Base-by-base conservation (phyloP, 53 echinoderm and acorn worm genomes). In the Arbacia lixula region DNA sequence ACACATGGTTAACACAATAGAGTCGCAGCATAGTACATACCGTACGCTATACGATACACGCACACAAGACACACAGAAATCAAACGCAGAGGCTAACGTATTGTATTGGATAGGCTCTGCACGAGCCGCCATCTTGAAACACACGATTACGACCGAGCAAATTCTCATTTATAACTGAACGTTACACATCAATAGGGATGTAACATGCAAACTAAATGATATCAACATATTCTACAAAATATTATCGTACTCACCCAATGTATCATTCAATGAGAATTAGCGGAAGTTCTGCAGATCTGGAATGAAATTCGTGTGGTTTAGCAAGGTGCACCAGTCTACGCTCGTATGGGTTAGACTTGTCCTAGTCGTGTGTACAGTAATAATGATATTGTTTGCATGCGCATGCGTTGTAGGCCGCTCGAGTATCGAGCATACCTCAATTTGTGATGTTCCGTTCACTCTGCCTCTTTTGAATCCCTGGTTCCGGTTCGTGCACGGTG, bases 61-160 rank as follows among this genome's bases (percentile, higher is more conserved):
- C n/a, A n/a, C n/a, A n/a, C n/a, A n/a, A n/a, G n/a, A n/a, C n/a
- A n/a, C n/a, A n/a, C n/a, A n/a, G n/a, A n/a, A n/a, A n/a, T n/a
- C n/a, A n/a, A n/a, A n/a, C n/a, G n/a, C n/a, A n/a, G n/a, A n/a
- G n/a, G n/a, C n/a, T n/a, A n/a, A n/a, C n/a, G n/a, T n/a, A n/a
- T n/a, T n/a, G n/a, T n/a, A n/a, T 9, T 20, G 68, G 22, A 68
- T 68, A 68, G 68, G 68, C 68, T 68, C 68, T 68, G 40, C 68
- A 39, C 68, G 68, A 36, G 68, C 68, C 68, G 68, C 68, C 68
- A 68, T 68, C 68, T 68, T 68, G 68, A 68, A 68, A 38, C 68
- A 68, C 21, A 8, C 38, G 19, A 14, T 25, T 8, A 34, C 12
- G 21, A 25, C 24, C 36, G 11, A 20, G 8, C 25, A 38, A 36